These are phyloP conservation scores for Cervus canadensis DNA, from an alignment of 2,113 vertebrate genomes.

Conservation along the genomic window DNA sequence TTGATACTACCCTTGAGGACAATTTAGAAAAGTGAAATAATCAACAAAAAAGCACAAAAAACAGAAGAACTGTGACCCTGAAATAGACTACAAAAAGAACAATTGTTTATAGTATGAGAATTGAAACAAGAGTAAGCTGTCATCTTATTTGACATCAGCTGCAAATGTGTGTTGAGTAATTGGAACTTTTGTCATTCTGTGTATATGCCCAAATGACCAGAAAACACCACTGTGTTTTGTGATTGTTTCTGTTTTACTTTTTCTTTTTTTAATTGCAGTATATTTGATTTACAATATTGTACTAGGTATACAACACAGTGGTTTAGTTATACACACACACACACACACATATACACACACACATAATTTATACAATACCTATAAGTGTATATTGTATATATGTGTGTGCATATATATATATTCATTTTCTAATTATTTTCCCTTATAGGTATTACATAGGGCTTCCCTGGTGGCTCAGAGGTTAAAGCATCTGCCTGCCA, in stretches of 20 bases:
- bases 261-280: neutral
- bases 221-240: neutral
- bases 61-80: neutral
- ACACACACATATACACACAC: neutral
- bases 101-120: neutral
- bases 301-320: neutral
- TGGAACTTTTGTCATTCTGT: neutral
- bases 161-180: neutral
- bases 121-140: neutral
- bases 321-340: neutral
- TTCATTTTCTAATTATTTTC: neutral
- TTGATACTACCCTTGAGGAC: neutral
- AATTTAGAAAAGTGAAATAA: neutral
- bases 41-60: neutral
- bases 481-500: no score
- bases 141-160: neutral
- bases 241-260: neutral
- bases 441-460: neutral
- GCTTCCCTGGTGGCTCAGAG: no score
- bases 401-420: neutral
- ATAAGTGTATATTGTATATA: neutral
- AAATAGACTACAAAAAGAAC: neutral
- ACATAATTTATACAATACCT: neutral
- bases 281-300: neutral
- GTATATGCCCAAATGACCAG: neutral